Evolutionary conservation across 2,888 invertebrate species (phyloP).

Genomic region (Agonopterix arenella): DNA sequence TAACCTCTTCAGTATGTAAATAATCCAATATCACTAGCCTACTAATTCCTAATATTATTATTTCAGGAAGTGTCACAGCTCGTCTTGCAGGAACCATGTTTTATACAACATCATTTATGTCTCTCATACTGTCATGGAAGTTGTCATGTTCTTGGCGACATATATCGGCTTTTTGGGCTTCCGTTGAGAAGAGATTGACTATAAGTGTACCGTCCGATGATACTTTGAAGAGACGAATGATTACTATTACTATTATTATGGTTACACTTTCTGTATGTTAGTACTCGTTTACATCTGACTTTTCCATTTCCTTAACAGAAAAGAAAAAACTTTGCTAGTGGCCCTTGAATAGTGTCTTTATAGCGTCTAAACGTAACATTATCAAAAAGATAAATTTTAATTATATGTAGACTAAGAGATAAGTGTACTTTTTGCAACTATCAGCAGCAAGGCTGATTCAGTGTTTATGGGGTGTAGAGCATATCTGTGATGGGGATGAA

Average conservation of each 20-base stretch:
- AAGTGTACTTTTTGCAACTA: too few species aligned
- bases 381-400: too few species aligned
- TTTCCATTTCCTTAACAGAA: too few species aligned
- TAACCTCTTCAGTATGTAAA: too few species aligned
- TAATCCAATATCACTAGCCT: too few species aligned
- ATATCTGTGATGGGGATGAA: too few species aligned
- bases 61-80: slow-evolving; percentile 43
- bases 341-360: too few species aligned
- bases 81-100: slow-evolving; percentile 51
- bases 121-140: slow-evolving; percentile 36
- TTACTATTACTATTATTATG: slow-evolving; percentile 22
- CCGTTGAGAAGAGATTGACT: slow-evolving; percentile 27
- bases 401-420: too few species aligned
- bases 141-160: slow-evolving; percentile 32
- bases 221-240: slow-evolving; percentile 30
- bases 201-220: slow-evolving; percentile 30
- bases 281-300: slow-evolving; percentile 2
- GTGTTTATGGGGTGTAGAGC: too few species aligned
- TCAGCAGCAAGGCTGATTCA: too few species aligned
- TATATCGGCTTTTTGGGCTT: slow-evolving; percentile 31
- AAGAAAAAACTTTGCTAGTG: too few species aligned
- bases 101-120: slow-evolving; percentile 41
- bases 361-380: too few species aligned
- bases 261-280: slow-evolving; percentile 28
- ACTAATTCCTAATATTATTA: not conserved